Percentiles rank a stretch among this genome's conserved stretches.
phyloP scores from a whole-genome alignment of 2,797 vertebrate species.

The Corythornis leucogaster region DNA sequence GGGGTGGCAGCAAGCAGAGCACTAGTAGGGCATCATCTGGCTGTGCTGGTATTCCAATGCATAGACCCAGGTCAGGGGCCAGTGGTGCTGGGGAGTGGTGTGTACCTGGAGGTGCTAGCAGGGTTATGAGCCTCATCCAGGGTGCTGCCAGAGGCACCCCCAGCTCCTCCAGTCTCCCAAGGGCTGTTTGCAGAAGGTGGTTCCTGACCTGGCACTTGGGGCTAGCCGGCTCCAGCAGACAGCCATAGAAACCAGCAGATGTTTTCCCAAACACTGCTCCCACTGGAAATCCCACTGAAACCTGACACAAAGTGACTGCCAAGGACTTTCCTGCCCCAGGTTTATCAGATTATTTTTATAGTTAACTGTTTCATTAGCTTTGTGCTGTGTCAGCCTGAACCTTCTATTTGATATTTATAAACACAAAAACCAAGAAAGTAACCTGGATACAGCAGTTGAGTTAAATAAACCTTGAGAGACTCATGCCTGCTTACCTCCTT shows the following conservation, averaged over 20 bases:
- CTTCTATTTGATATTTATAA: neutral
- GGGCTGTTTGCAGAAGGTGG: neutral
- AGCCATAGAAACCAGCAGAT: conserved; percentile 51
- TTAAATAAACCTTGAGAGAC: neutral
- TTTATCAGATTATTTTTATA: conserved; percentile 43
- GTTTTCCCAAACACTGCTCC: conserved; percentile 43
- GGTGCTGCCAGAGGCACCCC: rapidly evolving
- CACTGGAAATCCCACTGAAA: neutral
- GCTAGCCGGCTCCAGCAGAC: rapidly evolving
- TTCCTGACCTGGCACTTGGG: neutral
- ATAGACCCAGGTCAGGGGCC: rapidly evolving
- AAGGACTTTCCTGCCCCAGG: conserved; percentile 39
- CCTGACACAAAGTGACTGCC: conserved; percentile 12
- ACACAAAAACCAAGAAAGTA: neutral
- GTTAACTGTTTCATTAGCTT: conserved; percentile 27
- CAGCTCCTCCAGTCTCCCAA: rapidly evolving
- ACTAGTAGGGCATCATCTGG: rapidly evolving
- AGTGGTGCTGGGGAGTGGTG: rapidly evolving
- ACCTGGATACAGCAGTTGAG: neutral
- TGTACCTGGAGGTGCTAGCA: rapidly evolving
- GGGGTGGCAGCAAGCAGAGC: rapidly evolving
- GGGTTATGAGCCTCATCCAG: rapidly evolving
- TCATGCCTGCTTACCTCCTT: neutral
- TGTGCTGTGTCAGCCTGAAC: neutral
- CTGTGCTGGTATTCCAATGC: rapidly evolving